phyloP scores from a whole-genome alignment of 2,113 vertebrate species.

The Piprites chloris region DNA sequence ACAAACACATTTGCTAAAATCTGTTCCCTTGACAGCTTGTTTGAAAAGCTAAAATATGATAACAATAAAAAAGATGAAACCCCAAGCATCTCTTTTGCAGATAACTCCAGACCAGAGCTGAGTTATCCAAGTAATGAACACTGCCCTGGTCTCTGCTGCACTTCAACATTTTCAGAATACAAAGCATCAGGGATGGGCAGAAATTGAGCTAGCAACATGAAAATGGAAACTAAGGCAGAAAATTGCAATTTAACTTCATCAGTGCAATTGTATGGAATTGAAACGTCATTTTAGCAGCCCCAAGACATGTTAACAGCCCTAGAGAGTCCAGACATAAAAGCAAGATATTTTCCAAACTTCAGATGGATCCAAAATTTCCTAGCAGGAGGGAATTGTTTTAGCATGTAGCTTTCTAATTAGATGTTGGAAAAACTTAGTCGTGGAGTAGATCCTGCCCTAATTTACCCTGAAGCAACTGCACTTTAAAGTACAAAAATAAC shows the following conservation, averaged over 20 bases:
- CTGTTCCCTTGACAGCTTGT: not conserved
- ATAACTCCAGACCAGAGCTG: not conserved
- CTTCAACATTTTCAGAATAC: not conserved
- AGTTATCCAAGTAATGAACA: not conserved
- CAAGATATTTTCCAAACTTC: conserved; percentile 29
- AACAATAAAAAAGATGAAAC: not conserved
- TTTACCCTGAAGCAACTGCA: not conserved
- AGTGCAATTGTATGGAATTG: not conserved
- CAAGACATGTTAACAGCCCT: not conserved
- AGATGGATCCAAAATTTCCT: conserved; percentile 24
- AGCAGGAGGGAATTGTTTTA: conserved; percentile 36
- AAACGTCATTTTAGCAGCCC: conserved; percentile 25
- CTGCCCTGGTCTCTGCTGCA: not conserved
- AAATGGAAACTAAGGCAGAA: conserved; percentile 14
- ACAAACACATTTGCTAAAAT: not conserved
- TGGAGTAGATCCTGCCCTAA: not conserved
- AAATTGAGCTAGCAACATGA: not conserved
- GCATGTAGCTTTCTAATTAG: conserved; percentile 39
- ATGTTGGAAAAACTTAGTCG: conserved; percentile 18
- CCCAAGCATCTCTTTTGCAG: not conserved
- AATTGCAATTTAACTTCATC: not conserved
- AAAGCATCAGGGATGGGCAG: not conserved
- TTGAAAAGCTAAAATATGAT: not conserved
- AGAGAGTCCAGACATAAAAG: conserved; percentile 18
- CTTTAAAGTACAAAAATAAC: not conserved